Conservation (phyloP, 1,140 invertebrate genomes). For the Diachasmimorpha longicaudata region DNA sequence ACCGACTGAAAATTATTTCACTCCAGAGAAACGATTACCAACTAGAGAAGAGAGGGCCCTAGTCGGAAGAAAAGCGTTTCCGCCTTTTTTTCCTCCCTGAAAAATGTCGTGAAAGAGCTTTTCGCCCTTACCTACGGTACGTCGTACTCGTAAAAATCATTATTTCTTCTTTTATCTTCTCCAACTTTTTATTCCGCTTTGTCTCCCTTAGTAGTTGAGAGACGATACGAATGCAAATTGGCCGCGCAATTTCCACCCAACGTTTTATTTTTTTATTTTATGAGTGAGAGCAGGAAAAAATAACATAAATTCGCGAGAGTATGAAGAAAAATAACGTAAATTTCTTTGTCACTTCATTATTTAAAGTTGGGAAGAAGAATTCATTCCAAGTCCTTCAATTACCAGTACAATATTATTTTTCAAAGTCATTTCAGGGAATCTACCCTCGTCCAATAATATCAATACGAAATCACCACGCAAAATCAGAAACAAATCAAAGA, state of each 20-base stretch:
- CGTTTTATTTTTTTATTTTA: neutral
- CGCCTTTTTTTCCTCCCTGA: neutral
- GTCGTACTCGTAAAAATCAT: slow-evolving; percentile 22
- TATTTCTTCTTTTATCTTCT: slow-evolving; percentile 17
- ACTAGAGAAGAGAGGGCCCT: slow-evolving; percentile 14
- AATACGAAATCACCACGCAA: too few species aligned
- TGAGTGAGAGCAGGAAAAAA: neutral
- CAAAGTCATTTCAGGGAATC: too few species aligned
- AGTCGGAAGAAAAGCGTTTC: slow-evolving; percentile 4
- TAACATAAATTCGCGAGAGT: neutral
- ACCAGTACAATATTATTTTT: too few species aligned
- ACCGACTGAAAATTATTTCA: slow-evolving; percentile 35
- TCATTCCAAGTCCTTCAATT: too few species aligned
- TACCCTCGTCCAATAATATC: too few species aligned
- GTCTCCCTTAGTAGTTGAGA: slow-evolving; percentile 4
- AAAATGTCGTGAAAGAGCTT: slow-evolving; percentile 32
- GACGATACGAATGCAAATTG: slow-evolving; percentile 31
- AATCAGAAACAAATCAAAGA: too few species aligned
- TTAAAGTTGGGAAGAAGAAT: neutral
- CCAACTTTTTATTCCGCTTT: slow-evolving; percentile 19
- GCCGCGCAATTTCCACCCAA: slow-evolving; percentile 21
- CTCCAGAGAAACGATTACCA: slow-evolving; percentile 36
- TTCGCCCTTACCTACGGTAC: slow-evolving; percentile 15
- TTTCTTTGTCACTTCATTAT: neutral
- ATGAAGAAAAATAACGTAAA: neutral